Conservation (phyloP, 2,113 vertebrate species). For the Boulengeromyrus knoepffleri region DNA sequence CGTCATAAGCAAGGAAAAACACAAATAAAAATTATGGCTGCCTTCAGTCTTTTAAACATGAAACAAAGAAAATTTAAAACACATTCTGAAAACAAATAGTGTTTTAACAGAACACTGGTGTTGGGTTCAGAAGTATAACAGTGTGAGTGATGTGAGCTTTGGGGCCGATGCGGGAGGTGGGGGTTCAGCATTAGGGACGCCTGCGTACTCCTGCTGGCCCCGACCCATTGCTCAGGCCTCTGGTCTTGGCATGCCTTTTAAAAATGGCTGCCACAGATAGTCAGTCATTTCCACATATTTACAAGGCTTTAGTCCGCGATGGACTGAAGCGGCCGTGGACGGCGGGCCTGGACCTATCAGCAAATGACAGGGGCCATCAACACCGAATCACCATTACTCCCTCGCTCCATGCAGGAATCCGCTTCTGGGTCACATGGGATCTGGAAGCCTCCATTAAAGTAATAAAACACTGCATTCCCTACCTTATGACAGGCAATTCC, state of each 20-base stretch:
- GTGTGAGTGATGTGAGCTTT: neutral
- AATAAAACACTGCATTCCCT: neutral
- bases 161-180: neutral
- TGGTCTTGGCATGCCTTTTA: neutral
- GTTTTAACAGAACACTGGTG: neutral
- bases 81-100: neutral
- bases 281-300: neutral
- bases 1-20: neutral
- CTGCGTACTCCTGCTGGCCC: neutral
- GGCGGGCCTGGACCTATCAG: neutral
- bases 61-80: neutral
- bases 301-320: neutral
- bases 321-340: neutral
- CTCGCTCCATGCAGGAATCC: neutral
- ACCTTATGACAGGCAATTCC: neutral
- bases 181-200: neutral
- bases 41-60: neutral
- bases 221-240: neutral
- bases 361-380: neutral
- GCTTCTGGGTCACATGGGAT: neutral
- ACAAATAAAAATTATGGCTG: neutral
- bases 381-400: neutral
- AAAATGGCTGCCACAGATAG: neutral
- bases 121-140: neutral
- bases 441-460: neutral